Percentiles rank a stretch among this genome's conserved stretches.
phyloP scores from a whole-genome alignment of 1,140 invertebrate genomes.

The Aplysia californica region DNA sequence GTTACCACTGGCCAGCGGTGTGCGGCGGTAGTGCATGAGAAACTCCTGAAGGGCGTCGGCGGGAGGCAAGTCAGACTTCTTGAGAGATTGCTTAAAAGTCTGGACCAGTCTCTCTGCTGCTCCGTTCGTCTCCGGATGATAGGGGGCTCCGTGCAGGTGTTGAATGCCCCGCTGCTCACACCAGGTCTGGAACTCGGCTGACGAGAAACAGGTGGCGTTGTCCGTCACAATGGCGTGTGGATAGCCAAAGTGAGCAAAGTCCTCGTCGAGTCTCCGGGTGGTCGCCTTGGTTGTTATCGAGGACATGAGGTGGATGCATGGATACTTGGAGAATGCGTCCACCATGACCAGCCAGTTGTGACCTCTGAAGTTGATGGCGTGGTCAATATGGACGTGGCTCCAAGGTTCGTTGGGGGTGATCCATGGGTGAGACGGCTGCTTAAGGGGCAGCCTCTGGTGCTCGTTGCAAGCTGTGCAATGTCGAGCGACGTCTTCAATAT shows the following conservation, averaged over 20 bases:
- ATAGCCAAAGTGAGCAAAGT: neutral
- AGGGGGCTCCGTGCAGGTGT: neutral
- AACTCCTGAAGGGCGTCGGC: neutral
- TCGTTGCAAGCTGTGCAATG: neutral
- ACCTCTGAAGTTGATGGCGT: too few relatives aligned
- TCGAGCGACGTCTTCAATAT: neutral
- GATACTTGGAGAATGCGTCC: too few relatives aligned
- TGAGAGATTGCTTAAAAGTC: neutral
- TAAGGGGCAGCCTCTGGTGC: neutral
- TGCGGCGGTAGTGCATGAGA: neutral
- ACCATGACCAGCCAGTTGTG: too few relatives aligned
- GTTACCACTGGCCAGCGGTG: neutral
- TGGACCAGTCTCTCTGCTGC: neutral
- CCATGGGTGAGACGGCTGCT: neutral
- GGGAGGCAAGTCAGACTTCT: neutral
- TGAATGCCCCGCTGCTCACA: neutral
- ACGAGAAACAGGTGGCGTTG: neutral
- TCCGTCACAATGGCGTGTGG: neutral
- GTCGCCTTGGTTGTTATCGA: neutral
- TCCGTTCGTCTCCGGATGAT: conserved; percentile 1
- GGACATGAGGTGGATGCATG: neutral
- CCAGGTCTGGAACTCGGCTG: neutral
- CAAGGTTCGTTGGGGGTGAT: neutral
- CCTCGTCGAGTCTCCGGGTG: neutral
- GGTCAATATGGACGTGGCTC: neutral